Evolutionary conservation across 2,113 vertebrate species (phyloP).

Genomic region (Xenopus tropicalis): DNA sequence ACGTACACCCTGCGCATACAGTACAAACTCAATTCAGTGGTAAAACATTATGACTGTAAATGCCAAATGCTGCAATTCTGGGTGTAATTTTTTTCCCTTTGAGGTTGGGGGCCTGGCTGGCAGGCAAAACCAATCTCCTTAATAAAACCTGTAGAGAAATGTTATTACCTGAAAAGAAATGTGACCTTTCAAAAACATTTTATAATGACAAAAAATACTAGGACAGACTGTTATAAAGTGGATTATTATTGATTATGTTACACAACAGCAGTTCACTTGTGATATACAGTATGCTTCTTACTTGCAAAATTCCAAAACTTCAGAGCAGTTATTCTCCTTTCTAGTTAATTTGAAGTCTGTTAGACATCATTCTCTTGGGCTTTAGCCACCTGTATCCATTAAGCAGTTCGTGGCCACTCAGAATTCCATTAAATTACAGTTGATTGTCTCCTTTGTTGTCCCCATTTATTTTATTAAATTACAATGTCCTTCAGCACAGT

Average conservation of each 20-base stretch:
- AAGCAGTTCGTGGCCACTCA: conserved; percentile 56
- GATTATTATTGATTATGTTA: conserved; percentile 63
- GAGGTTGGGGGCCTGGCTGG: too few species aligned
- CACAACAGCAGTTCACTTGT: conserved; percentile 59
- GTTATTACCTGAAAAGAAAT: too few species aligned
- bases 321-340: conserved; percentile 56
- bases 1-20: too few species aligned
- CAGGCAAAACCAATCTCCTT: too few species aligned
- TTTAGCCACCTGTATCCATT: conserved; percentile 64
- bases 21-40: too few species aligned
- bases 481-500: conserved; percentile 51
- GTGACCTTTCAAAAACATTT: too few species aligned
- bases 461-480: conserved; percentile 48
- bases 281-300: conserved; percentile 64
- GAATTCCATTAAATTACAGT: conserved; percentile 49
- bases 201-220: too few species aligned
- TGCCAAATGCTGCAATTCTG: too few species aligned
- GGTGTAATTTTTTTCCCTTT: too few species aligned
- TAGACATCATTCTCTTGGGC: conserved; percentile 58
- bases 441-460: conserved; percentile 52
- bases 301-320: conserved; percentile 58
- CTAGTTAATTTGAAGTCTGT: conserved; percentile 65
- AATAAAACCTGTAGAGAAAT: too few species aligned
- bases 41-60: too few species aligned
- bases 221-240: conserved; percentile 47